Base-by-base conservation (phyloP, 2,888 invertebrate species). In the Lasioglossum malachurum region DNA sequence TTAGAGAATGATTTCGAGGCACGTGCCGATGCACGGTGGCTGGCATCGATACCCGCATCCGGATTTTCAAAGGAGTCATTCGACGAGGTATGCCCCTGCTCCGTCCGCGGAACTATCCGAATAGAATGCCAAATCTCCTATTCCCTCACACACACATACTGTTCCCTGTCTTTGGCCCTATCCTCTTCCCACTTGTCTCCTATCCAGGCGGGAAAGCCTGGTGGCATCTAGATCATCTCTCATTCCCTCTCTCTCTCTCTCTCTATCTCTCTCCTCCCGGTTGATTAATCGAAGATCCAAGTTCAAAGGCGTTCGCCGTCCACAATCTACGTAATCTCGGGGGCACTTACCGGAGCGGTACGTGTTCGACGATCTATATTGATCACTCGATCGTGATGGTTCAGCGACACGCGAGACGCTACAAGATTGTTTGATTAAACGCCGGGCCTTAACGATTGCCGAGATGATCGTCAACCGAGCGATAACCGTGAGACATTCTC, bases 41-140 rank as follows among this genome's bases (percentile, higher is more conserved):
- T 86, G 85, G 72, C 90, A 88, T 89, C 87, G 92, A 92, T 92
- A 90, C 84, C 87, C 86, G 82, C 88, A 84, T 88, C 87, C 87
- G 88, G 85, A 89, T 91, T 92, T 90, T 91, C 91, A 93, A 93
- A 91, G 91, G 90, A 90, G 91, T 91, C 92, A 93, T 93, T 93
- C 91, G 82, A 85, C 84, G 81, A 88, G 91, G 91, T 91, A 90
- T 91, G 92, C 90, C 81, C 87, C 86, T 31, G 83, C 87, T 89
- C 84, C 87, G 83, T 88, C 89, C 91, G 89, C 86, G 78, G 79
- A 88, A 89, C 89, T 87, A 88, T 91, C 83, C 80, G 87, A 86
- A 92, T 89, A 91, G 91, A 92, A 93, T 91, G 87, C 87, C 88
- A 83, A 84, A 89, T 90, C 89, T 92, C 88, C 88, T 82, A 60